These are phyloP conservation scores for Picus viridis DNA, from an alignment of 2,797 vertebrate species.

Conservation along the genomic window DNA sequence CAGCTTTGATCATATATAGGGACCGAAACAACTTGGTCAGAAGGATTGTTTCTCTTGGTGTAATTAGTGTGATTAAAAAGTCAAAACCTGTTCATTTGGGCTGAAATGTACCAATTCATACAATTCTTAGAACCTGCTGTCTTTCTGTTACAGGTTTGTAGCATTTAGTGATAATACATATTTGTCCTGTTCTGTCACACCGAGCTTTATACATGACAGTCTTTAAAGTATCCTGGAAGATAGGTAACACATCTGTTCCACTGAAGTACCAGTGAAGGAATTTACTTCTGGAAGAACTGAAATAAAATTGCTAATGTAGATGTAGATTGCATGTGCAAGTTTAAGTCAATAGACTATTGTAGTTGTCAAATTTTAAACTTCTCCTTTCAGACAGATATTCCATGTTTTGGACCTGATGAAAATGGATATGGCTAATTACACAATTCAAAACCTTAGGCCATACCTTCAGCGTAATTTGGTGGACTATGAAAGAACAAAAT, in stretches of 20 bases:
- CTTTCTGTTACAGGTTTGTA: background rate
- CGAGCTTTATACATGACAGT: background rate
- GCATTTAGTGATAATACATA: background rate
- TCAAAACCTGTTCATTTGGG: background rate
- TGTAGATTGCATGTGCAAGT: background rate
- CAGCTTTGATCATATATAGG: background rate
- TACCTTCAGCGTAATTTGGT: conserved; percentile 86
- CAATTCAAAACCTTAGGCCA: conserved; percentile 85
- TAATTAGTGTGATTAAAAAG: background rate
- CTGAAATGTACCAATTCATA: background rate
- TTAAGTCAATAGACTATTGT: background rate
- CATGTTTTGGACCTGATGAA: conserved; percentile 89
- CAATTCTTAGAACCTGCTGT: background rate
- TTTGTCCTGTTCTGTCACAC: background rate
- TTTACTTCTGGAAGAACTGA: background rate
- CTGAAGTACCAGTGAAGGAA: background rate
- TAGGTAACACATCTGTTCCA: background rate
- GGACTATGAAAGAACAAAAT: conserved; percentile 89
- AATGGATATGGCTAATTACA: conserved; percentile 91
- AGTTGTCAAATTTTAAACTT: background rate
- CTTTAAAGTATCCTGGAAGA: background rate
- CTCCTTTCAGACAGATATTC: conserved; percentile 84
- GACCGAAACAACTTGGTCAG: background rate
- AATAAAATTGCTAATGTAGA: background rate
- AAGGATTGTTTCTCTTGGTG: background rate